Evolutionary conservation across 1,140 invertebrate species (phyloP).

Genomic region (Subanguina moxae): DNA sequence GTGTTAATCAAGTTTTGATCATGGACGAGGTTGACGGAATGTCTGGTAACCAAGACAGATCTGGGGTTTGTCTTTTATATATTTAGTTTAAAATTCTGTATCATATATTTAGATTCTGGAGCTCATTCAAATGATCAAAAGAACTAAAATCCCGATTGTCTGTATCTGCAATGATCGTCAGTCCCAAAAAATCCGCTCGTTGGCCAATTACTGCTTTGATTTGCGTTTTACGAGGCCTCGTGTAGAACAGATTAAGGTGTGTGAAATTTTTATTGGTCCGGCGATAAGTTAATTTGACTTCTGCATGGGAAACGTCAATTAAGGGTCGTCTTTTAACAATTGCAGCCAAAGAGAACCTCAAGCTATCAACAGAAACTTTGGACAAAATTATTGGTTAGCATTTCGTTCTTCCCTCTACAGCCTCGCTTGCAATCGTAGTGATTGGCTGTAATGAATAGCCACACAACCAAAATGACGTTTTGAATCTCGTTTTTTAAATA

Average conservation of each 20-base stretch:
- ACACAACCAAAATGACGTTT: too few relatives aligned
- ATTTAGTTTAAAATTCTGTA: slow-evolving; percentile 19
- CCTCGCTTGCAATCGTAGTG: too few relatives aligned
- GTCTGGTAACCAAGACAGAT: slow-evolving; percentile 97
- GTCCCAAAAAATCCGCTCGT: slow-evolving; percentile 84
- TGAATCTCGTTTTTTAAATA: too few relatives aligned
- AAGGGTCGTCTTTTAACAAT: slow-evolving; percentile 77
- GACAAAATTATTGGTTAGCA: slow-evolving; percentile 63
- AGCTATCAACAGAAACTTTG: slow-evolving; percentile 72
- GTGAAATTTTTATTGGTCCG: slow-evolving; percentile 7
- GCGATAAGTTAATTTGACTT: too few relatives aligned
- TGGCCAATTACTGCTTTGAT: slow-evolving; percentile 92
- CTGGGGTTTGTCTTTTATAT: slow-evolving; percentile 70
- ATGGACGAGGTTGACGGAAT: slow-evolving; percentile 99
- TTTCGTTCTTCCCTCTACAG: too few relatives aligned
- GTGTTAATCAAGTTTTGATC: slow-evolving; percentile 75
- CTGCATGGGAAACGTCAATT: too few relatives aligned
- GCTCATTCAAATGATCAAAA: slow-evolving; percentile 85
- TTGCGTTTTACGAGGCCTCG: slow-evolving; percentile 77
- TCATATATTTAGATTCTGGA: slow-evolving; percentile 64
- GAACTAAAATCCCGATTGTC: slow-evolving; percentile 82
- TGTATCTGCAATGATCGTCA: slow-evolving; percentile 98
- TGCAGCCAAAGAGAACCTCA: slow-evolving; percentile 84
- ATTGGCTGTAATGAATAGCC: too few relatives aligned
- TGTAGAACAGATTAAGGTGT: slow-evolving; percentile 81